Evolutionary conservation across 2,113 vertebrate genomes (phyloP).

Genomic region (Hemibagrus wyckioides): DNA sequence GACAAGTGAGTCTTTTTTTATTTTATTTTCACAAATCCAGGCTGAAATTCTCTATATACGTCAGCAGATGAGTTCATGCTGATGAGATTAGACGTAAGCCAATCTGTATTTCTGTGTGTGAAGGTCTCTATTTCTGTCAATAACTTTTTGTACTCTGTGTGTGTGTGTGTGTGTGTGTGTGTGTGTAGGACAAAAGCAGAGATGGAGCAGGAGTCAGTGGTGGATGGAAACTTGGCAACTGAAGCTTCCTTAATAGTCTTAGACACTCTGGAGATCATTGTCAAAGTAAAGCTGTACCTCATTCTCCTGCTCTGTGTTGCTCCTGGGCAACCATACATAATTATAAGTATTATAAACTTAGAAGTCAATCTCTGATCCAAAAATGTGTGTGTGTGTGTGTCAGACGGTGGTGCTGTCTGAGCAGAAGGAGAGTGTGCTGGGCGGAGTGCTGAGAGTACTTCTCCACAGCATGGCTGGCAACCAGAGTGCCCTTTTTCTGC

Average conservation of each 20-base stretch:
- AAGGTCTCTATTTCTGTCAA: background rate
- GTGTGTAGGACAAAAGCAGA: conserved; percentile 81
- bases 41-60: background rate
- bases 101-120: background rate
- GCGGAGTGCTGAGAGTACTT: conserved; percentile 83
- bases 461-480: conserved; percentile 86
- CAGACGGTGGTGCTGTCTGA: conserved; percentile 88
- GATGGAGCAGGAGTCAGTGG: conserved; percentile 85
- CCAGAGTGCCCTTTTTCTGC: conserved; percentile 87
- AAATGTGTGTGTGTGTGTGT: conserved; percentile 27
- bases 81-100: background rate
- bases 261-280: conserved; percentile 87
- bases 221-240: conserved; percentile 88
- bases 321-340: background rate
- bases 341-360: background rate
- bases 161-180: conserved; percentile 30
- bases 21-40: background rate
- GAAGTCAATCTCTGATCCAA: background rate
- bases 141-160: background rate
- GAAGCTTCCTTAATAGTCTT: conserved; percentile 85
- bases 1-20: conserved; percentile 80
- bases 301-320: background rate
- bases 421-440: conserved; percentile 85
- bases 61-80: background rate
- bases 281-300: conserved; percentile 75